Percentiles rank a stretch among this genome's conserved stretches.
Evolutionary conservation across 2,797 vertebrate species (phyloP).

Genomic region (Tinamus major): DNA sequence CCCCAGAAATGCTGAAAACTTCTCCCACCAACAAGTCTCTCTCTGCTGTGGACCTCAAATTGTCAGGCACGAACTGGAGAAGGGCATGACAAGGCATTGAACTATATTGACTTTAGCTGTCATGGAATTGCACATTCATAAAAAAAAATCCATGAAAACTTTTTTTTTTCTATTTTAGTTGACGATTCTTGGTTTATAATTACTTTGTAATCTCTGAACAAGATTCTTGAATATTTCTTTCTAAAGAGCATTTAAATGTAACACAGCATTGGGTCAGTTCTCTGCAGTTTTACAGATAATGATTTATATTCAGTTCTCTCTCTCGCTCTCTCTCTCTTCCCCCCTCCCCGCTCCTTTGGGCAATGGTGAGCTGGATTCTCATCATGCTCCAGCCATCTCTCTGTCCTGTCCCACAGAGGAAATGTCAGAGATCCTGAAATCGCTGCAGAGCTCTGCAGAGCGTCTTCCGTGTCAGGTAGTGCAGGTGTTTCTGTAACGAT

Average conservation of each 20-base stretch:
- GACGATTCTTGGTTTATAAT: not conserved
- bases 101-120: not conserved
- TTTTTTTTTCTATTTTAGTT: not conserved
- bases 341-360: not conserved
- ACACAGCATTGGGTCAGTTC: not conserved
- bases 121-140: not conserved
- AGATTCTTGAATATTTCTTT: not conserved
- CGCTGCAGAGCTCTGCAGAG: not conserved
- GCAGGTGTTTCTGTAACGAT: slow-evolving; percentile 44
- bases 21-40: not conserved
- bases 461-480: not conserved
- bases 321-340: not conserved
- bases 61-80: rapidly evolving
- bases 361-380: not conserved
- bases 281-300: not conserved
- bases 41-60: not conserved
- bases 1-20: no score
- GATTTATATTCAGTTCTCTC: not conserved
- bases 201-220: not conserved
- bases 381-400: not conserved
- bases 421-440: not conserved
- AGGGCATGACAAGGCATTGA: not conserved
- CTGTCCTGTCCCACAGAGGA: not conserved
- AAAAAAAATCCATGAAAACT: not conserved
- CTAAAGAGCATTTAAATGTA: not conserved